phyloP scores from a whole-genome alignment of 2,797 vertebrate genomes.

The Potorous gilbertii region DNA sequence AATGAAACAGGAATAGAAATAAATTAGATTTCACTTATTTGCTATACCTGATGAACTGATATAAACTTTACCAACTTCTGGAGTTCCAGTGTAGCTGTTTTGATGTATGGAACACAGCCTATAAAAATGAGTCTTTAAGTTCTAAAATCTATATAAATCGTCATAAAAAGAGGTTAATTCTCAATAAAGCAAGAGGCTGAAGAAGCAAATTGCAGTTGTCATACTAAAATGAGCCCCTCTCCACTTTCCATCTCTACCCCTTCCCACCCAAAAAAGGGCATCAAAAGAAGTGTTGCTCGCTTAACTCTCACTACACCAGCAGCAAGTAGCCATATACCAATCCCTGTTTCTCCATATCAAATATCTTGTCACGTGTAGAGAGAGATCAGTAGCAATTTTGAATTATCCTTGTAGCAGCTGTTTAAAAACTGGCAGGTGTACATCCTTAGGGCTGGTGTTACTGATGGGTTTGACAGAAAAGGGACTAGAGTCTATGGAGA shows the following conservation, averaged over 20 bases:
- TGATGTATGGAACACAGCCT: neutral
- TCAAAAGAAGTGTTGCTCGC: neutral
- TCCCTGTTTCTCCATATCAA: neutral
- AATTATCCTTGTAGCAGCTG: neutral
- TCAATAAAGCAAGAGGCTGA: neutral
- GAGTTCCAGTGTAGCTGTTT: neutral
- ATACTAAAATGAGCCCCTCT: neutral
- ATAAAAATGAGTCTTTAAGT: neutral
- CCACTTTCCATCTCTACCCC: neutral
- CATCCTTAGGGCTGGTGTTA: constrained; percentile 6
- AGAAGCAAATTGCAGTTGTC: neutral
- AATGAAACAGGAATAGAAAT: neutral
- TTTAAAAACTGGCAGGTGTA: neutral
- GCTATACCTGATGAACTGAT: neutral
- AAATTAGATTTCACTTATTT: constrained; percentile 22
- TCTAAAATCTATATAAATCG: neutral
- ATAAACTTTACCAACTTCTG: neutral
- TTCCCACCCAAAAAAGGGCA: neutral
- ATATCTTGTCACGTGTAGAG: constrained; percentile 6
- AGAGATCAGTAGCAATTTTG: neutral
- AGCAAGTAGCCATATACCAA: neutral
- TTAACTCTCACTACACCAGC: neutral
- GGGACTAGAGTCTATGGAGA: neutral
- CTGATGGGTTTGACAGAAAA: constrained; percentile 8
- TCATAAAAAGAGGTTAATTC: constrained; percentile 16